phyloP scores from a whole-genome alignment of 1,140 invertebrate genomes.

The Heliconius hewitsoni region DNA sequence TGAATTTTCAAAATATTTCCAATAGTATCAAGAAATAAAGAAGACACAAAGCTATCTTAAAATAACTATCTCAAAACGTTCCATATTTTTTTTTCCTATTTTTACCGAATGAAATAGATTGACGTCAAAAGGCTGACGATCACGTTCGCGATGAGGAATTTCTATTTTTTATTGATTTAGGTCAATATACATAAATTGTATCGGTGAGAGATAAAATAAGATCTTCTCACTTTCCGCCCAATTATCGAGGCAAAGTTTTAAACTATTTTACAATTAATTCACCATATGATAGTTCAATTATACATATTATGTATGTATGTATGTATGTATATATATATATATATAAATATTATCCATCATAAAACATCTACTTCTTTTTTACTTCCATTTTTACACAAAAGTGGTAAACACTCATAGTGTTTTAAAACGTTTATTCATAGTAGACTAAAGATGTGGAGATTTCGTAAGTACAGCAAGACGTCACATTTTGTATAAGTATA shows the following conservation, averaged over 20 bases:
- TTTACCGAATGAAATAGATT: background rate
- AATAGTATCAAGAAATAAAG: background rate
- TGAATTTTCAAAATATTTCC: background rate
- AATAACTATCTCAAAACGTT: background rate
- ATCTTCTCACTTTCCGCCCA: too few species aligned
- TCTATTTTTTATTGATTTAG: background rate
- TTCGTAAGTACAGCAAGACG: background rate
- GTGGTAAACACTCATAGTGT: too few species aligned
- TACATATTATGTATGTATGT: too few species aligned
- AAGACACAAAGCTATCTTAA: background rate
- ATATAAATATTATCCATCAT: too few species aligned
- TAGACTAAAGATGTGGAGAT: slow-evolving; percentile 2
- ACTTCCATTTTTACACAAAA: too few species aligned
- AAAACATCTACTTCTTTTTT: too few species aligned
- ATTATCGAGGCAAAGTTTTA: too few species aligned
- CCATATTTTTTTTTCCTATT: background rate
- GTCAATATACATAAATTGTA: background rate
- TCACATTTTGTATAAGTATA: background rate
- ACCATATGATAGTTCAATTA: too few species aligned
- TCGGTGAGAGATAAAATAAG: background rate
- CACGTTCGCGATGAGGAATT: background rate
- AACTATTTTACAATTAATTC: too few species aligned
- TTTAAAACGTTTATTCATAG: background rate
- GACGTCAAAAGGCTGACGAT: background rate
- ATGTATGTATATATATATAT: too few species aligned